phyloP scores from a whole-genome alignment of 2,113 vertebrate species.

The Diadophis punctatus region DNA sequence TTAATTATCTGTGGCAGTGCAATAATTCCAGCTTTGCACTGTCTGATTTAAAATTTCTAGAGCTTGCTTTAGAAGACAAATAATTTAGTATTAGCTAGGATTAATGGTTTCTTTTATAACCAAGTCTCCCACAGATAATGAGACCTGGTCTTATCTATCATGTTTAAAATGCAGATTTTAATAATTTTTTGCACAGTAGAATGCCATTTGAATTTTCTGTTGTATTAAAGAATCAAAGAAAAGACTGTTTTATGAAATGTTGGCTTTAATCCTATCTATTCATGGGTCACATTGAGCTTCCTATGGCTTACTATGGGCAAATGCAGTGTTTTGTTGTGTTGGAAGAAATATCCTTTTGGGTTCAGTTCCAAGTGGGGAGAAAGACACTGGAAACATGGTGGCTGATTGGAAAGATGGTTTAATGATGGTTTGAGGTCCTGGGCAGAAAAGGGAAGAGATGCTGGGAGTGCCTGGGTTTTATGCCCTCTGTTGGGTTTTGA shows the following conservation, averaged over 20 bases:
- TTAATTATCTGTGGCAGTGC: not conserved
- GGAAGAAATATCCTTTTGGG: no score
- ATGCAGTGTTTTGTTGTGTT: not conserved
- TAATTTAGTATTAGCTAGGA: not conserved
- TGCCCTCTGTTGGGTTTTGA: no score
- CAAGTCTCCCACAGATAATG: not conserved
- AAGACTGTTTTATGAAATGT: not conserved
- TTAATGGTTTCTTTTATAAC: not conserved
- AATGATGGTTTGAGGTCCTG: no score
- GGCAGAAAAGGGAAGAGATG: no score
- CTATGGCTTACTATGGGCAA: not conserved
- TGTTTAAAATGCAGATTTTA: not conserved
- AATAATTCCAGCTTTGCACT: not conserved
- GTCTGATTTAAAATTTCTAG: not conserved
- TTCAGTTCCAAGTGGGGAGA: no score
- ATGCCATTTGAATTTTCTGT: not conserved
- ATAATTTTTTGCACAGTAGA: not conserved
- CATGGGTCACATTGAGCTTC: not conserved
- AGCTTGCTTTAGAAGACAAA: not conserved
- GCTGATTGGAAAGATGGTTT: no score
- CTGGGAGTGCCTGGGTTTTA: no score
- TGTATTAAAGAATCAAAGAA: not conserved
- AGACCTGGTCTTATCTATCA: not conserved
- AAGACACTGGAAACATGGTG: no score
- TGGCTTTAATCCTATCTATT: not conserved